Percentiles rank a stretch among this genome's conserved stretches.
These are phyloP conservation scores for Olivierus martensii DNA, from an alignment of 1,140 invertebrate species.

Conservation along the genomic window DNA sequence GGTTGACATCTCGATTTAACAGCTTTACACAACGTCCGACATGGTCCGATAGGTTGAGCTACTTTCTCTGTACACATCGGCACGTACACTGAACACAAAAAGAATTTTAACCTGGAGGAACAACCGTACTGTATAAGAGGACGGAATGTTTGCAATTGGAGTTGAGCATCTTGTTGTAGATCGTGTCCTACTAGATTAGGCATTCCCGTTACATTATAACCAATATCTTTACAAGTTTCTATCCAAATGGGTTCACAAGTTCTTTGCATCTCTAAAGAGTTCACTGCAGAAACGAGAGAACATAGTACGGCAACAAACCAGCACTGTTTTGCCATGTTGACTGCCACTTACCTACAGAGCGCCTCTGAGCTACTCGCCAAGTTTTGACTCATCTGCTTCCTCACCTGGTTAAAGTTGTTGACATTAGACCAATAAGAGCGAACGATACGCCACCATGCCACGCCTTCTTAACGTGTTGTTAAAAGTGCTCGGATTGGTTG, in stretches of 20 bases:
- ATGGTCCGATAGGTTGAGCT: slow-evolving; percentile 81
- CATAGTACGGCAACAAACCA: no score
- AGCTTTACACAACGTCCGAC: slow-evolving; percentile 71
- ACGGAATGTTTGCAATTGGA: slow-evolving; percentile 69
- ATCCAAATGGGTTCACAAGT: slow-evolving; percentile 67
- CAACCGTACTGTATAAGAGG: slow-evolving; percentile 88
- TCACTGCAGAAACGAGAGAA: no score
- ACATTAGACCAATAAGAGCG: no score
- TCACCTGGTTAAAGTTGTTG: no score
- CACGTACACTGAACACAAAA: slow-evolving; percentile 85
- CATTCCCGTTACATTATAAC: slow-evolving; percentile 83
- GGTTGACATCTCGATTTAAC: slow-evolving; percentile 71
- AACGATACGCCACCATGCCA: no score
- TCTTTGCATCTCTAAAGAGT: background rate
- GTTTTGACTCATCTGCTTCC: no score
- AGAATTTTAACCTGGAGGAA: slow-evolving; percentile 73
- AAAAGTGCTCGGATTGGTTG: no score
- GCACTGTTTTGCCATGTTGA: no score
- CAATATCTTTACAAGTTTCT: slow-evolving; percentile 66
- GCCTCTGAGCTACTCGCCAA: no score
- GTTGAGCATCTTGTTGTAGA: slow-evolving; percentile 67
- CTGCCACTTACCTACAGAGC: no score
- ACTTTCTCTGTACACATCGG: slow-evolving; percentile 97
- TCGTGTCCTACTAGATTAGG: slow-evolving; percentile 80
- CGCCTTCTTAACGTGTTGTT: no score